Base-by-base conservation (phyloP, 2,888 invertebrate species). In the Sinopyrophorus schimmeli region DNA sequence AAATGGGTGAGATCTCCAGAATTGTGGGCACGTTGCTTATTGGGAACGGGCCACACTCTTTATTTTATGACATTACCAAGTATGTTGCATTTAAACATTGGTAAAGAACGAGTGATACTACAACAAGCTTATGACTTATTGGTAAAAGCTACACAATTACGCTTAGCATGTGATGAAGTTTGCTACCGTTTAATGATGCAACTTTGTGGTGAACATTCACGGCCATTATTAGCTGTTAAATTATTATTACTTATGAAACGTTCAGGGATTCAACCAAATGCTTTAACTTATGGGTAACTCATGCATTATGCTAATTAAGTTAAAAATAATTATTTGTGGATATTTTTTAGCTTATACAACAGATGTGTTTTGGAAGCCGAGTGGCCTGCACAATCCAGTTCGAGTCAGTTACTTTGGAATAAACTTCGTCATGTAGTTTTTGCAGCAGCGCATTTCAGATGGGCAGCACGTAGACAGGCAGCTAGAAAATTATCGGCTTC, bases 151-250 rank as follows among this genome's bases (percentile, higher is more conserved):
- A 92, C 93, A 57, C 87, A 88, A 60, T 80, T 90, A 44, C 81
- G 87, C 64, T 82, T 96, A 53, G 87, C 89, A 23, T 91, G 92
- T 65, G 97, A 97, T 76, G 97, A 97, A 80, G 92, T 98, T 37
- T 98, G 98, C 75, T 99, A 97, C 74, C 83, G 99, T 50, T 90
- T 97, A 38, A 90, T 99, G 86, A 96, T 99, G 92, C 96, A 98
- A 74, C 78, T 99, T 14, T 99, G 98, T 74, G 96, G 98, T 3
- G 86, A 91, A 57, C 92, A 96, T 70, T 91, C 92, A 46, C 82
- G 93, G 67, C 98, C 99, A 0, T 87, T 94, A 44, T 75, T 99
- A 63, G 98, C 99, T 1, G 96, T 98, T 1, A 92, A 94, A 65
- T 76, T 92, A 32, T 76, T 92, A 61, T 88, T 92, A 67, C 82